Conservation (phyloP, 2,888 invertebrate genomes). For the Adela reaumurella region DNA sequence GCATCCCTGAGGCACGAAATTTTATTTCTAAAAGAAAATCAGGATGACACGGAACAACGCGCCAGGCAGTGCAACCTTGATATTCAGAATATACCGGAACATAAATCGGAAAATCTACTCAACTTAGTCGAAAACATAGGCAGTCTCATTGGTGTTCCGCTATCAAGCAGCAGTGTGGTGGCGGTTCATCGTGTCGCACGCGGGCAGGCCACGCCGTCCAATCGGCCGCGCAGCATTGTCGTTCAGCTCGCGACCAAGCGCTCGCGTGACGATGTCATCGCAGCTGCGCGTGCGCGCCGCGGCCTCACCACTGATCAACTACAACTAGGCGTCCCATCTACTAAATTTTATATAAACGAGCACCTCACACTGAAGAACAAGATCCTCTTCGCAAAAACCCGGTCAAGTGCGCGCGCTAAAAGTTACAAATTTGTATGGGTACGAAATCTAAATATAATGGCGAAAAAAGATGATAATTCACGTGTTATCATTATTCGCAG, state of each 20-base stretch:
- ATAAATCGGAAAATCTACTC: constrained; percentile 4
- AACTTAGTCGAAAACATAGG: constrained; percentile 2
- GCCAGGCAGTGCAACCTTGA: constrained; percentile 6
- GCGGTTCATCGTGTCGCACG: constrained; percentile 6
- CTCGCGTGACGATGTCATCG: constrained; percentile 6
- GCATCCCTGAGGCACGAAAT: no score
- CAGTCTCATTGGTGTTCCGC: not conserved
- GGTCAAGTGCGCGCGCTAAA: no score
- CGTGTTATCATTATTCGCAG: no score
- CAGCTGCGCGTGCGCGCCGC: constrained; percentile 6
- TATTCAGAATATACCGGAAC: constrained; percentile 8
- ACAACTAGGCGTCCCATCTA: no score
- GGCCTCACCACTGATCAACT: constrained; percentile 3
- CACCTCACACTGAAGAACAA: no score
- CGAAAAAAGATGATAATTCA: no score
- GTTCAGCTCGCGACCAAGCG: constrained; percentile 6
- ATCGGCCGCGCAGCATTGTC: constrained; percentile 8
- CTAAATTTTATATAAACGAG: no score
- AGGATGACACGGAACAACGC: constrained; percentile 4
- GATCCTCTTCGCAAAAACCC: no score
- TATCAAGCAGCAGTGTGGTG: not conserved
- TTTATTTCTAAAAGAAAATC: no score
- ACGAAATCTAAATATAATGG: no score
- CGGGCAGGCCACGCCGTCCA: not conserved
- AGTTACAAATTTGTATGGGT: no score